A percentile compares a stretch with the other conserved stretches of the same genome.
Conservation (phyloP, 2,113 vertebrate species). For the Eubucco bourcierii region DNA sequence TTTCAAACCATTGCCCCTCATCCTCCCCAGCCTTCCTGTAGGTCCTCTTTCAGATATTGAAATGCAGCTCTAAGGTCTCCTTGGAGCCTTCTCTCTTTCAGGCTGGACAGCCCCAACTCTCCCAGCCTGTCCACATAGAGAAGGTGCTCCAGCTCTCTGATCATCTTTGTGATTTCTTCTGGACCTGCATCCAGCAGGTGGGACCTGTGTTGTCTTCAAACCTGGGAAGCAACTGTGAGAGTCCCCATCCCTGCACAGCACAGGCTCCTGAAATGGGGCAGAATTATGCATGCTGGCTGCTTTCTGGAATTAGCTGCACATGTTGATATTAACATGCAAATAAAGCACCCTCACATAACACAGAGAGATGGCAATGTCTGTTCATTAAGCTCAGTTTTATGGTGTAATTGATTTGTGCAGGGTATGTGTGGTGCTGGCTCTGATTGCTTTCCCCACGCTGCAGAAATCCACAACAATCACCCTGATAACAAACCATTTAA, state of each 20-base stretch:
- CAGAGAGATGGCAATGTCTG: not conserved
- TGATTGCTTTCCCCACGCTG: conserved; percentile 45
- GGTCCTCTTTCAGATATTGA: no score
- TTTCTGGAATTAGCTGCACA: not conserved
- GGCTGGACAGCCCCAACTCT: no score
- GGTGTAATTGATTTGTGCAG: conserved; percentile 37
- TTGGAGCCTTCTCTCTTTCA: no score
- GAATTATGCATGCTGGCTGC: not conserved
- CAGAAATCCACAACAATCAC: conserved; percentile 55
- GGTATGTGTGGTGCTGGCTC: not conserved
- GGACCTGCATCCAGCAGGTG: no score
- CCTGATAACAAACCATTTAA: conserved; percentile 57
- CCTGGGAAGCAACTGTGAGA: no score
- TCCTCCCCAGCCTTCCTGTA: no score
- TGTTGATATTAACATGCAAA: conserved; percentile 38
- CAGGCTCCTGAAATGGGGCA: rapidly evolving
- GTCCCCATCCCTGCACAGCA: rapidly evolving
- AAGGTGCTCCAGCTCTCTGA: no score
- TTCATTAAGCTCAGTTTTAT: conserved; percentile 22
- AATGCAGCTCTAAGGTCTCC: no score
- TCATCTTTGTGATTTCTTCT: no score
- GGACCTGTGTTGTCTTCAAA: not conserved
- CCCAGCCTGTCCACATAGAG: no score
- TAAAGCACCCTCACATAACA: conserved; percentile 28
- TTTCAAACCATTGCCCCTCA: no score